Base-by-base conservation (phyloP, 2,797 vertebrate genomes). In the Amazona ochrocephala region DNA sequence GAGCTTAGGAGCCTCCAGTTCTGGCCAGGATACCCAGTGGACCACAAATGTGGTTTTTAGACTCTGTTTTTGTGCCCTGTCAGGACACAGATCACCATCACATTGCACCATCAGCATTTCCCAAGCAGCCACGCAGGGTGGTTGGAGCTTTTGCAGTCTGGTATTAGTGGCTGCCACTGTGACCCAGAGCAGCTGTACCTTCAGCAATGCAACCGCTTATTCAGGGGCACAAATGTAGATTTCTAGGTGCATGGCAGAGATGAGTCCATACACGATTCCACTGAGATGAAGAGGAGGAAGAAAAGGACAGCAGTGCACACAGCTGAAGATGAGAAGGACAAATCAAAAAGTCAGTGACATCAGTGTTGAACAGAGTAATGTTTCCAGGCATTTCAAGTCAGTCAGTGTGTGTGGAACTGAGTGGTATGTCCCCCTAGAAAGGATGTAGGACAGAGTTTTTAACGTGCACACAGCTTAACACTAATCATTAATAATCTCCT, bases 11-110 rank as follows among this genome's bases (percentile, higher is more conserved):
- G 45, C 20, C 14, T 87, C 5, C 18, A 76, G 37, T 19, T 48
- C 34, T 42, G 54, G 21, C 30, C 13, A 32, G 26, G n/a, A 26
- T 77, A 29, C 30, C 47, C 26, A 16, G 50, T 9, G 26, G 44
- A 19, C 23, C 32, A 19, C 6, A 7, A 26, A 5, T 5, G 4
- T 0, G 3, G n/a, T 18, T 24, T 27, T 50, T 30, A 9, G 16
- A 27, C 29, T 42, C 47, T 67, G 50, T 5, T 48, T 90, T 60
- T 50, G 45, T 41, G 58, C 16, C 32, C 41, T 77, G 17, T 9
- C 27, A 48, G n/a, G 22, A 34, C 22, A 34, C 56, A 58, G 34
- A 16, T 34, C 10, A 7, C n/a, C 56, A 34, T 24, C 58, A 32
- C 7, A 3, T 18, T 37, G 60, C 32, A 20, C 11, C 4, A 1